Evolutionary conservation across 2,113 vertebrate genomes (phyloP), one percentile per base, ranked within the genome.

Genomic region (Nothobranchius kuhntae): DNA sequence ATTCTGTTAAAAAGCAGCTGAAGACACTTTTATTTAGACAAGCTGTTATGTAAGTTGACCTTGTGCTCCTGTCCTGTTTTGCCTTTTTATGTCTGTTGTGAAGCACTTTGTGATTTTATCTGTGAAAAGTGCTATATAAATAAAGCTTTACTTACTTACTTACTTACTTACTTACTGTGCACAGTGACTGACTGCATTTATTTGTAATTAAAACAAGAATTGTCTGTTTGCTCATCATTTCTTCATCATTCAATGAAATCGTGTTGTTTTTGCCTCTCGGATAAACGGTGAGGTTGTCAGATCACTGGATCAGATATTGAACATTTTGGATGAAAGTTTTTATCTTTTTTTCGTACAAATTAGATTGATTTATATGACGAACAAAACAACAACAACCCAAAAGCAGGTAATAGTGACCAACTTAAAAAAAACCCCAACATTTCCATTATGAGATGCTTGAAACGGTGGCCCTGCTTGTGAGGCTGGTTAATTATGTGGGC

Each of bases 311-410:
- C 62, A n/a, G 48, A 64, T 61, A 52, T 69, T 71, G 62, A 70
- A 53, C 53, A 66, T 71, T 83, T 66, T 60, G 52, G 86, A 92
- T 62, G 91, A 93, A 87, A 80, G 88, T 88, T 76, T 89, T 40
- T 83, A 88, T 84, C 90, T 87, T 90, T 80, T 82, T 53, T 87
- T 70, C 52, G 87, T 87, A 87, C 86, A 88, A 92, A 92, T 86
- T 87, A 80, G 90, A 85, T 85, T 85, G 84, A 90, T 87, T 93
- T 85, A 87, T 93, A 87, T 89, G 68, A 62, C 4, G 30, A 30
- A 30, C 30, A 30, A 30, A 30, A 30, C 30, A 30, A 30, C 30
- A 30, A 30, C 30, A 30, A 30, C 30, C 30, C 30, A 66, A 93
- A 85, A 91, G 3, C 12, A 87, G 63, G 26, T 57, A 61, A 79